Evolutionary conservation across 2,797 vertebrate genomes (phyloP), one percentile per base, ranked within the genome.

Genomic region (Cynopterus sphinx): DNA sequence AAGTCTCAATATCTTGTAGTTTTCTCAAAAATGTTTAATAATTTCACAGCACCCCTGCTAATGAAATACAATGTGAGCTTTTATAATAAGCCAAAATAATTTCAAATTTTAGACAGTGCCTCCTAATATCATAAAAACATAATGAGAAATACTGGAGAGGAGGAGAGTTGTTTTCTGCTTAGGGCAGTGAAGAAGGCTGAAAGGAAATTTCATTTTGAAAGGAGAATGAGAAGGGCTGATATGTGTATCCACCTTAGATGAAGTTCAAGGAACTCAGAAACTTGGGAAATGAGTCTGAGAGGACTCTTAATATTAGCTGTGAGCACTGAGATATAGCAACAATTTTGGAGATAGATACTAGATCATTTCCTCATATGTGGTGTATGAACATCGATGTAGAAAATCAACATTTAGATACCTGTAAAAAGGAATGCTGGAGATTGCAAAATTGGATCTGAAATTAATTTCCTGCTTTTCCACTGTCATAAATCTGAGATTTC

Each of bases 11-110:
- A 97, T 96, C 97, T 94, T 96, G 46, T 65, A 90, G 65, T 97
- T 98, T 98, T 98, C 91, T 96, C 94, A 84, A 96, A 98, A 98
- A 97, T 90, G 3, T 96, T 98, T 96, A 74, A 92, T 97, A 96
- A 97, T 97, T 98, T 98, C 94, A 96, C 75, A 97, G 93, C 93
- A 93, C 78, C 71, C 49, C 17, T 95, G 59, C 90, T 98, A 98
- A 98, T 97, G 89, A 98, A 97, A 94, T 97, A 95, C 55, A 95
- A 71, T 96, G 49, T 88, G 63, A 95, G 83, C 75, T 33, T 88
- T 96, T 97, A 65, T 94, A 97, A 98, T 91, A 97, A 78, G 71
- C 46, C 39, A 93, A 90, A 98, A 96, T 95, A 0, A 96, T 97
- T 97, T 85, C 74, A 95, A 97, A 97, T 82, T 95, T 73, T 46